Evolutionary conservation across 2,797 vertebrate species (phyloP).

Genomic region (Cossypha caffra): DNA sequence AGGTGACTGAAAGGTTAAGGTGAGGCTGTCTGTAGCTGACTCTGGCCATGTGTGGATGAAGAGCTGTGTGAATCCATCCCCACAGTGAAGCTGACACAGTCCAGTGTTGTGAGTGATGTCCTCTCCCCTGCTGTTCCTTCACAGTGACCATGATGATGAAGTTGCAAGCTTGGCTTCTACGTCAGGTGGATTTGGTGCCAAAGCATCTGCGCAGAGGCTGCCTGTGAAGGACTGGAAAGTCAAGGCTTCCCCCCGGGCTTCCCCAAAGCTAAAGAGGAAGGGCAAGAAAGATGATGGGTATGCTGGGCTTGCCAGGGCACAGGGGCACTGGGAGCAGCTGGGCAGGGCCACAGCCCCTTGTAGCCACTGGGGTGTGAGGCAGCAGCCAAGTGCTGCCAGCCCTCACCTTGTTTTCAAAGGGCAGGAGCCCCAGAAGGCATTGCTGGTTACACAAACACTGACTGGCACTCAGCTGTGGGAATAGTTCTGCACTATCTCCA

Average conservation of each 20-base stretch:
- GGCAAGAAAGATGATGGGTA: slow-evolving; percentile 91
- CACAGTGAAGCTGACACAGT: background rate
- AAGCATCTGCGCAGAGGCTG: slow-evolving; percentile 85
- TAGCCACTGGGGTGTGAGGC: background rate
- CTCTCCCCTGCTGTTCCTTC: background rate
- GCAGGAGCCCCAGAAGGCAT: background rate
- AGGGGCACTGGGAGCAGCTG: background rate
- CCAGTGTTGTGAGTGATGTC: background rate
- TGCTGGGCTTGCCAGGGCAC: background rate
- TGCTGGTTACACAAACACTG: background rate
- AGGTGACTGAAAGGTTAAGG: background rate
- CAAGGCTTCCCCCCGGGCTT: slow-evolving; percentile 87
- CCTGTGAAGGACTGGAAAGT: slow-evolving; percentile 94
- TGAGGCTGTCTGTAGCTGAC: background rate
- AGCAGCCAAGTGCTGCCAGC: background rate
- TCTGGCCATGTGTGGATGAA: background rate
- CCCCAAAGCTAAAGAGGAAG: slow-evolving; percentile 92
- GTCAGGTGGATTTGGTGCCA: slow-evolving; percentile 85
- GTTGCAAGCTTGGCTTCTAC: slow-evolving; percentile 90
- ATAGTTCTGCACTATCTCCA: background rate
- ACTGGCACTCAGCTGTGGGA: fast-evolving
- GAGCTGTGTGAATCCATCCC: background rate
- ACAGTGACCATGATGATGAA: slow-evolving; percentile 94
- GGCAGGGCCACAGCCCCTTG: background rate
- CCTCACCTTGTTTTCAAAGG: fast-evolving